Evolutionary conservation across 1,140 invertebrate genomes (phyloP).

Genomic region (Stegodyphus dumicola): DNA sequence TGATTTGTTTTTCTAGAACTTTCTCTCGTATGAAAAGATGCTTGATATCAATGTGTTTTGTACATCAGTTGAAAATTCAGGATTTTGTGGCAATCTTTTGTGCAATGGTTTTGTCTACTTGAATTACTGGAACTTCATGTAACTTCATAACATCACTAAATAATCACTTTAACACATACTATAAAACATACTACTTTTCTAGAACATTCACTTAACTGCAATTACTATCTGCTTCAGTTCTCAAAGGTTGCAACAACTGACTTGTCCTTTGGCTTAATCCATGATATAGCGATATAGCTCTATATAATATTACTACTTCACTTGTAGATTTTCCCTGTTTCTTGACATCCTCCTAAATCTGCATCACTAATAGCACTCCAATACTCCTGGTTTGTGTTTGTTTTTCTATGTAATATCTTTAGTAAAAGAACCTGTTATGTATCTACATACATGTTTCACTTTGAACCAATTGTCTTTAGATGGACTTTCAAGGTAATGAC

Average conservation of each 20-base stretch:
- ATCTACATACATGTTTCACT: constrained; percentile 68
- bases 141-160: neutral
- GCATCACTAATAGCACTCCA: constrained; percentile 65
- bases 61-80: constrained; percentile 67
- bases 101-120: constrained; percentile 66
- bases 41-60: constrained; percentile 68
- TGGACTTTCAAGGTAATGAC: constrained; percentile 12
- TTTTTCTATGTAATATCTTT: neutral
- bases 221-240: constrained; percentile 50
- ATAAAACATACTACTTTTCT: constrained; percentile 54
- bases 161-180: neutral
- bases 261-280: constrained; percentile 38
- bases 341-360: constrained; percentile 67
- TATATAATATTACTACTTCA: constrained; percentile 23
- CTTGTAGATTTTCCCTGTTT: constrained; percentile 52
- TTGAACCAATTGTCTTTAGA: constrained; percentile 65
- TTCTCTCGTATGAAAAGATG: constrained; percentile 67
- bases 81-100: constrained; percentile 66
- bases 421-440: constrained; percentile 68
- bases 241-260: constrained; percentile 35
- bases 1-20: constrained; percentile 51
- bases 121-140: neutral
- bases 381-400: neutral
- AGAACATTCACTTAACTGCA: neutral
- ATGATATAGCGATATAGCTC: constrained; percentile 26